A percentile compares a stretch with the other conserved stretches of the same genome.
Evolutionary conservation across 2,797 vertebrate species (phyloP).

Genomic region (Acrocephalus scirpaceus): DNA sequence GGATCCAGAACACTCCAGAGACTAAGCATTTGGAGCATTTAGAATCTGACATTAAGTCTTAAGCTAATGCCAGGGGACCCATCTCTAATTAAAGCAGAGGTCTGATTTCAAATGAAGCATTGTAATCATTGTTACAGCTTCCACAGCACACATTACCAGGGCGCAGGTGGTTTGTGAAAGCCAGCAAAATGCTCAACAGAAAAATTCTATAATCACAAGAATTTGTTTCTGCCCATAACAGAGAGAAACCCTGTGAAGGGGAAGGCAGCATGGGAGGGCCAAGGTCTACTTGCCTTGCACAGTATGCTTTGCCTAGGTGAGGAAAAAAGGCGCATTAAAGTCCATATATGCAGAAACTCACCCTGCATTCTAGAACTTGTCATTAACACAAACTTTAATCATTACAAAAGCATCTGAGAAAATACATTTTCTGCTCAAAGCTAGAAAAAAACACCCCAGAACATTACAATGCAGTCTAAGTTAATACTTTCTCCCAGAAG

Average conservation of each 20-base stretch:
- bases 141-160: background rate
- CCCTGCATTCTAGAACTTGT: background rate
- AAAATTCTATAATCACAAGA: background rate
- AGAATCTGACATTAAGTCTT: background rate
- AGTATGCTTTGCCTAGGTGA: background rate
- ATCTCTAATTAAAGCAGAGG: background rate
- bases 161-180: background rate
- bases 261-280: background rate
- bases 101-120: background rate
- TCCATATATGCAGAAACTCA: background rate
- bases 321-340: background rate
- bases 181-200: background rate
- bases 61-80: background rate
- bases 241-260: background rate
- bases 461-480: background rate
- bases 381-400: background rate
- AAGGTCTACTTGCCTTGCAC: background rate
- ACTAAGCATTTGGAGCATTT: background rate
- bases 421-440: background rate
- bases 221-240: background rate
- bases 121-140: background rate
- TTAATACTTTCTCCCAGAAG: background rate
- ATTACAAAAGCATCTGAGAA: background rate
- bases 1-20: background rate
- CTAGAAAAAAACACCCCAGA: fast-evolving